A percentile compares a stretch with the other conserved stretches of the same genome.
Conservation (phyloP, 2,888 invertebrate species). For the Polyploca ridens region DNA sequence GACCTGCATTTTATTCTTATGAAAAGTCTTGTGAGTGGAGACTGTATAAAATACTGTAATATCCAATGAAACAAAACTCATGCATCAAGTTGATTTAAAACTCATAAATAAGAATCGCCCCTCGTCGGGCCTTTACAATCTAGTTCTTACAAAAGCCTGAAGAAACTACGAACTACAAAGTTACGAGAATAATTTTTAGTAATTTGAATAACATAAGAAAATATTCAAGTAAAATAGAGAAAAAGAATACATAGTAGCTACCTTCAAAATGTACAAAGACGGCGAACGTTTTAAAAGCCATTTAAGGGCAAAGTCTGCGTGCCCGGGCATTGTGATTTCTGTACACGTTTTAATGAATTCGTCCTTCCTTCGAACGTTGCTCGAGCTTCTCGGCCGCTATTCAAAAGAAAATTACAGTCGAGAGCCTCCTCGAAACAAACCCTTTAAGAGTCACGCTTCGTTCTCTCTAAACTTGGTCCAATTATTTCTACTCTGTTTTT, state of each 20-base stretch:
- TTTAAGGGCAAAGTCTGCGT: constrained; percentile 62
- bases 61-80: too few species aligned
- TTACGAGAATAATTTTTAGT: background rate
- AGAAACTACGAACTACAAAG: constrained; percentile 3
- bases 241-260: constrained; percentile 30
- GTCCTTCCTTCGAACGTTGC: constrained; percentile 69
- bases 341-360: constrained; percentile 78
- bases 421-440: constrained; percentile 76
- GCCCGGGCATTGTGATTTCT: constrained; percentile 71
- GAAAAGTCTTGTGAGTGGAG: too few species aligned
- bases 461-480: constrained; percentile 76
- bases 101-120: too few species aligned
- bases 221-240: constrained; percentile 24
- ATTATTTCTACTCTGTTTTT: constrained; percentile 72
- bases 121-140: too few species aligned
- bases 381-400: constrained; percentile 70
- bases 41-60: too few species aligned
- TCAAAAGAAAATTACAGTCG: constrained; percentile 79
- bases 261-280: constrained; percentile 38
- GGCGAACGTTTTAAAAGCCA: constrained; percentile 57
- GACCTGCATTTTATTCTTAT: too few species aligned
- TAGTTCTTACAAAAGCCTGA: background rate
- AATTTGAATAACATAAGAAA: constrained; percentile 13
- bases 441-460: constrained; percentile 79
- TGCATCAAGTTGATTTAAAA: too few species aligned